These are phyloP conservation scores for Cryptocephalus moraei DNA, from an alignment of 2,888 invertebrate genomes.

Conservation along the genomic window DNA sequence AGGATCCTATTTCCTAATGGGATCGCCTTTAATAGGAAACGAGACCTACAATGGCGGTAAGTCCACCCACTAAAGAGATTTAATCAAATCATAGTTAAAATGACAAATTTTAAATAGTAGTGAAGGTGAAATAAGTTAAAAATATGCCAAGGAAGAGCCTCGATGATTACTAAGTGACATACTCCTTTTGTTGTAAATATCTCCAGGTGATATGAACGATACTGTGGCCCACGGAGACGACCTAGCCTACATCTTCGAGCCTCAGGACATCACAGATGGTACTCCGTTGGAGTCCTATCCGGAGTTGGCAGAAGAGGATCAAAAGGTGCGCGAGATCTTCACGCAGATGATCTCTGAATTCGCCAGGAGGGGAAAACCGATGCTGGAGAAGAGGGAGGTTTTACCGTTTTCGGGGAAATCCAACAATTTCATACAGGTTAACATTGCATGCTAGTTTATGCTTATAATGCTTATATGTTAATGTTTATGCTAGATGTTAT, in stretches of 20 bases:
- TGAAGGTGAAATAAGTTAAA: too few species aligned
- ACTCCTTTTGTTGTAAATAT: conserved; percentile 1
- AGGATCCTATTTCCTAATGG: conserved; percentile 55
- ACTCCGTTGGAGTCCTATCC: conserved; percentile 11
- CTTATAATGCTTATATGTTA: too few species aligned
- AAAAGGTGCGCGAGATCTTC: conserved; percentile 53
- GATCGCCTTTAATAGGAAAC: conserved; percentile 51
- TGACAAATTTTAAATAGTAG: too few species aligned
- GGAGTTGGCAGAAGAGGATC: conserved; percentile 43
- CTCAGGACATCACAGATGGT: conserved; percentile 43
- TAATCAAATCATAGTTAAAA: too few species aligned
- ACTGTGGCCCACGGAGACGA: conserved; percentile 62
- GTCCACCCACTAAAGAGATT: not conserved
- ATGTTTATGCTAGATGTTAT: too few species aligned
- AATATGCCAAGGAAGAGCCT: too few species aligned
- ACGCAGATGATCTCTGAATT: conserved; percentile 59
- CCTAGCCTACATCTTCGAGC: conserved; percentile 60
- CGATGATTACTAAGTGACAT: too few species aligned
- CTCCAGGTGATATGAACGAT: conserved; percentile 16
- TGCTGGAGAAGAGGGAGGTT: conserved; percentile 32
- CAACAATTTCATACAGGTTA: conserved; percentile 40
- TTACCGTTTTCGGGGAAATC: conserved; percentile 35
- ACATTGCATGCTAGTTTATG: too few species aligned
- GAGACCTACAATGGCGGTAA: conserved; percentile 17
- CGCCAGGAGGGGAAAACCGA: conserved; percentile 43